Base-by-base conservation (phyloP, 1,140 invertebrate genomes). In the Drosophila seguyi region DNA sequence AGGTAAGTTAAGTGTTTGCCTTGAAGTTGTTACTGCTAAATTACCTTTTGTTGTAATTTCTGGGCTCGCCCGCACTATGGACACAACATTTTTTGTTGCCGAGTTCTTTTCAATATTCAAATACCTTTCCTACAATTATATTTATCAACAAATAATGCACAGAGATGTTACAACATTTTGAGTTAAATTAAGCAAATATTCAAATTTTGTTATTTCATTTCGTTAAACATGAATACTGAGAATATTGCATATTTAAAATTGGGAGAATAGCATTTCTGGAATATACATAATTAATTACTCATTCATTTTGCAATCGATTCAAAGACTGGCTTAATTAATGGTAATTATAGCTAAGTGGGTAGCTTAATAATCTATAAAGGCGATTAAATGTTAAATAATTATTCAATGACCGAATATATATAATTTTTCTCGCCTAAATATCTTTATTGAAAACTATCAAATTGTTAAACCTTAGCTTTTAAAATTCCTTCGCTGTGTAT, bases 41-140 rank as follows among this genome's bases (percentile, higher is more conserved):
- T 87, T 84, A 88, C 84, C 84, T 87, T 87, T 87, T 88, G 82
- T 88, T 87, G 85, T 84, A 65, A 77, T 81, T 79, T 76, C 56
- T 66, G 52, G 34, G n/a, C 31, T 20, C 8, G n/a, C 27, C 29
- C 22, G 45, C 34, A 76, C 74, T 55, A 76, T 77, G 75, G 74
- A 42, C 42, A 22, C 27, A 50, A 29, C 25, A 13, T 22, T 38
- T 59, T 39, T 45, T 53, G 18, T 36, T 29, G 8, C 3, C 27
- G 16, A 72, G 34, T 16, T 34, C 27, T 6, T 39, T 53, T 48
- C 29, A 41, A 47, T 61, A 59, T 39, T 45, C 16, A 31, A 53
- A 52, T 39, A 7, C 22, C 20, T 63, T 8, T n/a, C 14, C n/a
- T 7, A 18, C 14, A 31, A 50, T 48, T 1, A 31, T 31, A 10